phyloP scores from a whole-genome alignment of 2,888 invertebrate species.

The Leptinotarsa haldemani region DNA sequence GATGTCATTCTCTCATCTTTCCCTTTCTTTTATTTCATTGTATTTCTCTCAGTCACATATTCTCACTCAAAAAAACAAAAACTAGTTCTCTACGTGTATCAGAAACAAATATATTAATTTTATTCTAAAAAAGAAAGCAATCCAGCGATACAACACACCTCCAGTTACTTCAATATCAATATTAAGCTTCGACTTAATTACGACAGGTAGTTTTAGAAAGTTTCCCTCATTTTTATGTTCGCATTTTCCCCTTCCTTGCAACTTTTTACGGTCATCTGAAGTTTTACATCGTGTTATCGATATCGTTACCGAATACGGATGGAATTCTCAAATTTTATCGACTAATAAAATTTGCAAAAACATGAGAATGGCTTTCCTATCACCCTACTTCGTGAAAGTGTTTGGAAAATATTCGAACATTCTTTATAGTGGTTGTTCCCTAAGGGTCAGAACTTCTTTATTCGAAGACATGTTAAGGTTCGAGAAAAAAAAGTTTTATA shows the following conservation, averaged over 20 bases:
- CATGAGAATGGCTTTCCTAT: slow-evolving; percentile 22
- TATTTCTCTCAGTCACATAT: no score
- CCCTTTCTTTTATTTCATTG: no score
- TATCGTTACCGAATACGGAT: slow-evolving; percentile 29
- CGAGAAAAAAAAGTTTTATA: not conserved
- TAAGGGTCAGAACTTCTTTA: not conserved
- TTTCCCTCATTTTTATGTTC: slow-evolving; percentile 11
- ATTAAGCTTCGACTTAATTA: slow-evolving; percentile 18
- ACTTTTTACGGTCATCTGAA: slow-evolving; percentile 31
- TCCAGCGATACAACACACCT: not conserved
- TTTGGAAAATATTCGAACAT: not conserved
- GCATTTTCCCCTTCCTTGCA: slow-evolving; percentile 6
- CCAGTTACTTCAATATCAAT: slow-evolving; percentile 17
- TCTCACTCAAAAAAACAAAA: no score
- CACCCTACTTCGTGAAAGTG: slow-evolving; percentile 14
- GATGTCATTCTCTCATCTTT: no score
- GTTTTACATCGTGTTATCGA: slow-evolving; percentile 30
- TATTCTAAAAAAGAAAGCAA: not conserved
- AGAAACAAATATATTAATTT: not conserved
- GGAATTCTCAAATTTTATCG: slow-evolving; percentile 35
- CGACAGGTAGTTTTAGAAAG: slow-evolving; percentile 5
- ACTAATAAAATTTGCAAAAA: slow-evolving; percentile 31
- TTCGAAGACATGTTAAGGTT: not conserved
- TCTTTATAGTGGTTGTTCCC: not conserved
- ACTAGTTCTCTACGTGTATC: not conserved